phyloP scores from a whole-genome alignment of 2,113 vertebrate species.

The Phrynocephalus versicolor region DNA sequence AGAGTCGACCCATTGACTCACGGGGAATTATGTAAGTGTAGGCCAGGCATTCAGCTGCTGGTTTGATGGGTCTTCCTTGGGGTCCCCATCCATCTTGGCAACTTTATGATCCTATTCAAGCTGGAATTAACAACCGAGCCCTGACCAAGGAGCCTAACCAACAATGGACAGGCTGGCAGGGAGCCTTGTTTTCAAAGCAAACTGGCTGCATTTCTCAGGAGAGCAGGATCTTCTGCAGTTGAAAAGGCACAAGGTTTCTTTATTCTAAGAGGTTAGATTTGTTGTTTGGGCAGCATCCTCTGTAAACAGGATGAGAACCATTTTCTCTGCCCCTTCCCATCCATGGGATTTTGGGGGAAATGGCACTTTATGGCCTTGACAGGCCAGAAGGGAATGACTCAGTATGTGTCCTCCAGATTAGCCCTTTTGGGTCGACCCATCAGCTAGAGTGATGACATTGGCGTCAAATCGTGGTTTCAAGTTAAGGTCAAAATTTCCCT shows the following conservation, averaged over 20 bases:
- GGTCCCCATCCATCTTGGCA: too few species aligned
- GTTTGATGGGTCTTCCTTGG: too few species aligned
- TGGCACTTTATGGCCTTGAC: neutral
- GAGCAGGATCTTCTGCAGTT: neutral
- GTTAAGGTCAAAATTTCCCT: too few species aligned
- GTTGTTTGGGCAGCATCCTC: neutral
- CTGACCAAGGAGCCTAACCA: too few species aligned
- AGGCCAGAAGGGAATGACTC: neutral
- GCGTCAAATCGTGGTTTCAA: too few species aligned
- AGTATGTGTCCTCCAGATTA: neutral
- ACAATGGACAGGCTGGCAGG: too few species aligned
- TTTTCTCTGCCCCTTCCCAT: neutral
- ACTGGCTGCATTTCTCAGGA: neutral
- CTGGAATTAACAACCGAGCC: too few species aligned
- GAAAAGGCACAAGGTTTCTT: neutral
- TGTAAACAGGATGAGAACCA: neutral
- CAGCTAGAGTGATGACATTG: neutral
- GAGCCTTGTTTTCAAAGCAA: neutral
- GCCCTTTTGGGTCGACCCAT: neutral
- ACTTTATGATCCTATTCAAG: too few species aligned
- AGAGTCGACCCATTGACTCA: too few species aligned
- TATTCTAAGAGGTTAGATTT: neutral
- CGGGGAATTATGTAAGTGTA: too few species aligned
- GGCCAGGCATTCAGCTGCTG: too few species aligned
- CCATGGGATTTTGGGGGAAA: neutral